Percentiles rank a stretch among this genome's conserved stretches.
phyloP scores from a whole-genome alignment of 1,140 invertebrate genomes.

The Diabrotica virgifera region DNA sequence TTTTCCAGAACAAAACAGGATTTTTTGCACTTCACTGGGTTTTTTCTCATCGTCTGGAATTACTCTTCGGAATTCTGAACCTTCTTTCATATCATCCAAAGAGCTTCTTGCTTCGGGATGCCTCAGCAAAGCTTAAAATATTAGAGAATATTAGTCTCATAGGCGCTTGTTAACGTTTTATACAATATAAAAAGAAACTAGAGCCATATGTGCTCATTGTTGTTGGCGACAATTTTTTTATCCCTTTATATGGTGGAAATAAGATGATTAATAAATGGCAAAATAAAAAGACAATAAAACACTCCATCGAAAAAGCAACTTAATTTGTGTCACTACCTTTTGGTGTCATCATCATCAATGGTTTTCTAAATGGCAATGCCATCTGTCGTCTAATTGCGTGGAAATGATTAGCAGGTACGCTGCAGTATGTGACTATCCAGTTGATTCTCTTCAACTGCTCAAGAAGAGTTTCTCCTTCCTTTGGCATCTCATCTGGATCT shows the following conservation, averaged over 20 bases:
- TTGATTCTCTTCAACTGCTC: conserved; percentile 80
- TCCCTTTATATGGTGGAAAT: too few relatives aligned
- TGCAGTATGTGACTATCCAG: conserved; percentile 78
- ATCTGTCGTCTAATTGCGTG: conserved; percentile 84
- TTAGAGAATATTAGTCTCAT: too few relatives aligned
- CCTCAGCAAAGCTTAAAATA: conserved; percentile 50
- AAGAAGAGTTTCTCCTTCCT: conserved; percentile 57
- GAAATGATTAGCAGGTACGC: conserved; percentile 83
- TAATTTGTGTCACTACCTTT: conserved; percentile 55
- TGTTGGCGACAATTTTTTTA: too few relatives aligned
- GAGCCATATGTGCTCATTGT: too few relatives aligned
- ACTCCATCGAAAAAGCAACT: too few relatives aligned
- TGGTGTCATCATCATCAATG: conserved; percentile 76
- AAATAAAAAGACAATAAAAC: too few relatives aligned
- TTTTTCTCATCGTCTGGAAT: conserved; percentile 61
- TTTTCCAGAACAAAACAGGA: conserved; percentile 79
- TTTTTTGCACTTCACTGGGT: conserved; percentile 61
- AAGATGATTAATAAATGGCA: too few relatives aligned
- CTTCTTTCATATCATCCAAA: conserved; percentile 66
- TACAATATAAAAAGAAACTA: too few relatives aligned
- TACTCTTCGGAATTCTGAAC: conserved; percentile 52
- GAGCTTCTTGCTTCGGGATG: conserved; percentile 67
- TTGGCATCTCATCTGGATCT: conserved; percentile 57
- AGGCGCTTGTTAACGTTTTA: too few relatives aligned
- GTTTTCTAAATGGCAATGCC: conserved; percentile 76